A percentile compares a stretch with the other conserved stretches of the same genome.
Evolutionary conservation across 2,888 invertebrate species (phyloP).

Genomic region (Megalurothrips usitatus): DNA sequence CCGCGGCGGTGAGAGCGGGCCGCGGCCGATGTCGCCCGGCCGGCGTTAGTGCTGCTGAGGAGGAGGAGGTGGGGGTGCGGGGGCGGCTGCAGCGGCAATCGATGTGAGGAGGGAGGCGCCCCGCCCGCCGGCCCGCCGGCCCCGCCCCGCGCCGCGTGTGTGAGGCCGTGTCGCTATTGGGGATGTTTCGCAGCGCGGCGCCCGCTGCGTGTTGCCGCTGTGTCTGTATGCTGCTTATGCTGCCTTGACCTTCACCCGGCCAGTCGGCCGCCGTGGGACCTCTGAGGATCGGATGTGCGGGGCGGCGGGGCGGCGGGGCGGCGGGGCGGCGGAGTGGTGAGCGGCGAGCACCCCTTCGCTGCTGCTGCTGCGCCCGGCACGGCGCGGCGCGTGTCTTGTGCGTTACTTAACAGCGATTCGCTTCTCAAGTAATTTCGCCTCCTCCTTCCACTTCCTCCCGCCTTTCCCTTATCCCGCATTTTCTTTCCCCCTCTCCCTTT

Average conservation of each 20-base stretch:
- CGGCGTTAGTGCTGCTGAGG: neutral
- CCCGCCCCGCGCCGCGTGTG: neutral
- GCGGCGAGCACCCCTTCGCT: too few species aligned
- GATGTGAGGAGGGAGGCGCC: neutral
- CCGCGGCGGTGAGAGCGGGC: too few species aligned
- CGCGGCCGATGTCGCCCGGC: too few species aligned
- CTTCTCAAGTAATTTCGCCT: neutral
- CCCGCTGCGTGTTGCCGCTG: too few species aligned
- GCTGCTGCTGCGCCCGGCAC: too few species aligned
- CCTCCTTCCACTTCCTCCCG: neutral
- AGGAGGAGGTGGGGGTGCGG: neutral
- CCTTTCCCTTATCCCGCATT: too few species aligned
- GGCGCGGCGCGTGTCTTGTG: too few species aligned
- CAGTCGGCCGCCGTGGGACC: too few species aligned
- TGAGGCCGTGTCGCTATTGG: neutral
- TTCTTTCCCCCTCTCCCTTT: too few species aligned
- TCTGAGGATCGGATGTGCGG: neutral
- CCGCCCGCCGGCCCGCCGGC: neutral
- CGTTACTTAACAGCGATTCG: too few species aligned
- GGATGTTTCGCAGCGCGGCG: neutral
- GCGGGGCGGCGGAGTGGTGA: neutral
- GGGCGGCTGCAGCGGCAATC: slow-evolving; percentile 1
- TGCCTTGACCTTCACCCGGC: too few species aligned
- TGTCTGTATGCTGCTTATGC: too few species aligned
- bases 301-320: neutral